Base-by-base conservation (phyloP, 1,140 invertebrate genomes). In the Sarcophaga peregrina region DNA sequence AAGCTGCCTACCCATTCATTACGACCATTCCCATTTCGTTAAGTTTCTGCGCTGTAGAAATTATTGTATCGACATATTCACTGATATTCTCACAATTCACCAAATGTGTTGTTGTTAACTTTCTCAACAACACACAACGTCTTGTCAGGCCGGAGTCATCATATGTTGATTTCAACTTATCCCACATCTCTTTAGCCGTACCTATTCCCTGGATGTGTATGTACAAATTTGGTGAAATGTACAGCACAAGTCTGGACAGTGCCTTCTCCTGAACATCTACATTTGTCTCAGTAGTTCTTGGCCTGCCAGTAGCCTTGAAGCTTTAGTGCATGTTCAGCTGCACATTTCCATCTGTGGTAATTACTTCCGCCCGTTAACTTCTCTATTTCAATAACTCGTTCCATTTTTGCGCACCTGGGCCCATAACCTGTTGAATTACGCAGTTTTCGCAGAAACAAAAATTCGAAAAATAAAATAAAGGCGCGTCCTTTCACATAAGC, bases 1-100 rank as follows among this genome's bases (percentile, higher is more conserved):
- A 91, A 82, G 8, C 88, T 88, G 45, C 90, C 87, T 13, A 87
- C 75, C 85, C 88, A 90, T 83, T 90, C 88, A 46, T 90, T 20
- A 91, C 86, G n/a, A 85, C 45, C 68, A 90, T 89, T 15, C 83
- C 83, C 10, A 90, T 87, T 25, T 86, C 86, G 80, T 85, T 83
- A 20, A 91, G 83, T 52, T 87, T 85, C 81, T 90, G 78, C 83
- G 86, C 86, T 73, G 88, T 88, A 83, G 81, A 85, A 74, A 89
- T 85, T 82, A 89, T 87, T 86, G 85, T 86, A 84, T 87, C 87
- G 68, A 88, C 87, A 86, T 90, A 90, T 45, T 89, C 87, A 54
- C 89, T 86, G 45, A 91, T 81, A 80, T 52, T 86, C 6, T 83
- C 8, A 62, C 86, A 87, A n/a, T 86, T 86, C 7, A 80, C 50